A percentile compares a stretch with the other conserved stretches of the same genome.
phyloP scores from a whole-genome alignment of 2,113 vertebrate genomes.

The Sterrhoptilus dennistouni region DNA sequence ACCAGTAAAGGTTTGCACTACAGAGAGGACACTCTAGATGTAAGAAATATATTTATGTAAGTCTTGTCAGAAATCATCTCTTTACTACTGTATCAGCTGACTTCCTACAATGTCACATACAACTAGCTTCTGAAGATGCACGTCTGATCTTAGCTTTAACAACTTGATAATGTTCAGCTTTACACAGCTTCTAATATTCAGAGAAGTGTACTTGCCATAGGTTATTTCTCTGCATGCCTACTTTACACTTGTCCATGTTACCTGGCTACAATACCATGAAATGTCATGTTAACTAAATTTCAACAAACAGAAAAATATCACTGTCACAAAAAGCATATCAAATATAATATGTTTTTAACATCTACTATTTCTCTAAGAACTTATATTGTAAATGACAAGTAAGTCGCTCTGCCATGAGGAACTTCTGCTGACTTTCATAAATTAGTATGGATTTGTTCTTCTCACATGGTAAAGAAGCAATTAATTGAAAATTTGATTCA shows the following conservation, averaged over 20 bases:
- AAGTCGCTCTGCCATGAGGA: background rate
- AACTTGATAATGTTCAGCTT: background rate
- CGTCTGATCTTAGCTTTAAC: background rate
- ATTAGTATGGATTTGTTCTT: background rate
- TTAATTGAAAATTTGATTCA: background rate
- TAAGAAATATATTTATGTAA: background rate
- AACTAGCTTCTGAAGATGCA: background rate
- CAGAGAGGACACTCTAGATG: accelerated
- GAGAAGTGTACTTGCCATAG: background rate
- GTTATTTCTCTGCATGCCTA: background rate
- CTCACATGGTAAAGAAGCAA: background rate
- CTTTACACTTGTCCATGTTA: background rate
- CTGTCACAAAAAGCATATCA: background rate
- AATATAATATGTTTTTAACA: background rate
- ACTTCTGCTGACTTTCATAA: background rate
- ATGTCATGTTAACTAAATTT: background rate
- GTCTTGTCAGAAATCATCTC: background rate
- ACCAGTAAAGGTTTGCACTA: background rate
- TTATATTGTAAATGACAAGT: background rate
- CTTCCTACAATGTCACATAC: background rate
- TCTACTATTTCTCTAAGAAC: background rate
- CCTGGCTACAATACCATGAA: background rate
- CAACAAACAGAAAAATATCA: background rate
- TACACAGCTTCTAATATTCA: background rate
- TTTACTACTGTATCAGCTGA: background rate